Evolutionary conservation across 1,140 invertebrate genomes (phyloP), one percentile per base, ranked within the genome.

Genomic region (Megalonaias nervosa): DNA sequence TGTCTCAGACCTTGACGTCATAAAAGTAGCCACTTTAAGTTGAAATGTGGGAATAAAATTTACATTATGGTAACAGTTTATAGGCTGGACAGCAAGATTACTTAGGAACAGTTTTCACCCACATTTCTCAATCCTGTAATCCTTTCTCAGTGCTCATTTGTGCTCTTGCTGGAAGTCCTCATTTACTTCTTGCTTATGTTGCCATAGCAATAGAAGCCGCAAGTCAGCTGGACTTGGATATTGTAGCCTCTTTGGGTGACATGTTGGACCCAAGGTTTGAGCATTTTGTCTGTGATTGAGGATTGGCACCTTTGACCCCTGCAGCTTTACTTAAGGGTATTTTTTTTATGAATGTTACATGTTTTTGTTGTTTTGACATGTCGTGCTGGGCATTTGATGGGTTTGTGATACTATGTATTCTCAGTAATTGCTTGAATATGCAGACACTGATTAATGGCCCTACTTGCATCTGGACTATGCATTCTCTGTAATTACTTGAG

Each of bases 181-280:
- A 11, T 48, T 48, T 48, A 48, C 38, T 11, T 48, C 6, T 66
- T 21, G 69, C 68, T 71, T 67, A 64, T 67, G 70, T 78, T 78
- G 71, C 76, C 57, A 68, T 67, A 58, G 59, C 66, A 78, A 78
- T 66, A 67, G 76, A 68, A 67, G 62, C 70, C 12, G 69, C 6
- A 14, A 58, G 58, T 78, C 71, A 69, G 59, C 61, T 67, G 31
- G 64, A 73, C 57, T 48, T 57, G 14, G n/a, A 15, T 0, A 16
- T 31, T 64, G 26, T 21, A 64, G 57, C 71, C 64, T 61, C 62
- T 67, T 62, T 71, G 68, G 59, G 56, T 78, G 76, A 78, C 76
- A 78, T 74, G 76, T 78, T 61, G 76, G 76, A 78, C 62, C 38
- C 67, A 71, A 62, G 65, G 23, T 67, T 69, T 71, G 76, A 59